A percentile compares a stretch with the other conserved stretches of the same genome.
Evolutionary conservation across 2,113 vertebrate genomes (phyloP).

Genomic region (Tachuris rubrigastra): DNA sequence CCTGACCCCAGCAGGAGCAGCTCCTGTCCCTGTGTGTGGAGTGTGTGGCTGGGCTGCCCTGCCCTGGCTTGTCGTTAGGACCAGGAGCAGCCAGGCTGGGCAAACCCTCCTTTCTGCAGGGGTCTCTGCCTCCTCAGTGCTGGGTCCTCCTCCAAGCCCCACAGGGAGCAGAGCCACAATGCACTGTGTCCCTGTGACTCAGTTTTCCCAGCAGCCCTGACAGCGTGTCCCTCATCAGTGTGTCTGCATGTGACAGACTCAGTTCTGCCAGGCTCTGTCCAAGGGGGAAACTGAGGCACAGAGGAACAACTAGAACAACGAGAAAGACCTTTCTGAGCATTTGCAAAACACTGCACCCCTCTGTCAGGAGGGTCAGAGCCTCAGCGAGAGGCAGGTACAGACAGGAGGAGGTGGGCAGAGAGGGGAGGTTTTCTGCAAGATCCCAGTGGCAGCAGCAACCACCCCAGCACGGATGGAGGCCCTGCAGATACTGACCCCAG

Average conservation of each 20-base stretch:
- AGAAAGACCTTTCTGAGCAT: not conserved
- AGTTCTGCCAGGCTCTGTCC: not conserved
- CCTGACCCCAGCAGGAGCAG: not conserved
- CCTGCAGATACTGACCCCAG: not conserved
- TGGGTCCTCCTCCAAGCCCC: not conserved
- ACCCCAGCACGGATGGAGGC: not conserved
- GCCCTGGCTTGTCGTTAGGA: rapidly evolving
- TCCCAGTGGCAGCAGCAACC: not conserved
- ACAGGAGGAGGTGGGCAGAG: rapidly evolving
- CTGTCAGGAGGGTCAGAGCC: not conserved
- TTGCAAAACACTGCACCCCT: not conserved
- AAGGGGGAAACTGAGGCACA: not conserved
- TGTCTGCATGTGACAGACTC: not conserved
- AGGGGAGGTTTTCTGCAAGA: not conserved
- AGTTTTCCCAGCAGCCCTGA: not conserved
- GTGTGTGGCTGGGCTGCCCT: rapidly evolving
- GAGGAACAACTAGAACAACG: too few relatives aligned
- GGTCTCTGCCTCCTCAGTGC: rapidly evolving
- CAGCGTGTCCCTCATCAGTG: not conserved
- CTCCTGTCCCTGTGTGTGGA: rapidly evolving
- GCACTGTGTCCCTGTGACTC: not conserved
- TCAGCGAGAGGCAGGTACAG: not conserved
- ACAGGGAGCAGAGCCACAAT: rapidly evolving
- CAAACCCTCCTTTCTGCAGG: not conserved
- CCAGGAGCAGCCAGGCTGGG: not conserved